A percentile compares a stretch with the other conserved stretches of the same genome.
These are phyloP conservation scores for Melanostigma gelatinosum DNA, from an alignment of 2,113 vertebrate genomes.

Conservation along the genomic window DNA sequence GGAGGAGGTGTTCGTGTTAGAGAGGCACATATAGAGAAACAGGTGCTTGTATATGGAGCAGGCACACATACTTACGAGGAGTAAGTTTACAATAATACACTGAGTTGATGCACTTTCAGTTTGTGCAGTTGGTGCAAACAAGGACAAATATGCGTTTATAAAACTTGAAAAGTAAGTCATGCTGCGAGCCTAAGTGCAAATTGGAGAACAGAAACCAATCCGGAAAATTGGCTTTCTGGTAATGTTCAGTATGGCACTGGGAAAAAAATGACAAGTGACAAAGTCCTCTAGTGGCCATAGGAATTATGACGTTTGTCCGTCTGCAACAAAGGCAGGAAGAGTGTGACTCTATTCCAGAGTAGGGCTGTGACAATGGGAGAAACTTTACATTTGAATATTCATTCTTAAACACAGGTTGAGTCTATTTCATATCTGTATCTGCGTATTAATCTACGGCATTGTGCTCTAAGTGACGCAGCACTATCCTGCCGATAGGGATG, in stretches of 20 bases:
- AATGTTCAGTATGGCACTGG: neutral
- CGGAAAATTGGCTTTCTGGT: neutral
- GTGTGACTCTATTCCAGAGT: neutral
- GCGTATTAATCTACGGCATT: no score
- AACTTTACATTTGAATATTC: neutral
- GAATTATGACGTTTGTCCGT: neutral
- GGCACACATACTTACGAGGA: neutral
- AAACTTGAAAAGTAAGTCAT: conserved; percentile 11
- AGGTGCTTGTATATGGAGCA: neutral
- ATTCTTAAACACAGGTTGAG: no score
- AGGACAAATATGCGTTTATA: neutral
- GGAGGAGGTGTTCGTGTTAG: conserved; percentile 53
- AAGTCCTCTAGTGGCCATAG: neutral
- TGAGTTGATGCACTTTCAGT: neutral
- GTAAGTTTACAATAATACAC: neutral
- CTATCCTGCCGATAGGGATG: no score
- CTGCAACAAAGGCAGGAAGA: neutral
- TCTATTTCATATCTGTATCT: no score
- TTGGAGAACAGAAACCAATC: neutral
- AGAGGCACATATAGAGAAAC: conserved; percentile 19
- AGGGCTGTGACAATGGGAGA: no score
- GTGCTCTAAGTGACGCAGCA: no score
- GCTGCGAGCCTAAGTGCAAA: neutral
- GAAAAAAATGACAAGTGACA: neutral
- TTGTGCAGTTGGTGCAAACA: neutral